Evolutionary conservation across 2,797 vertebrate species (phyloP).

Genomic region (Microcaecilia unicolor): DNA sequence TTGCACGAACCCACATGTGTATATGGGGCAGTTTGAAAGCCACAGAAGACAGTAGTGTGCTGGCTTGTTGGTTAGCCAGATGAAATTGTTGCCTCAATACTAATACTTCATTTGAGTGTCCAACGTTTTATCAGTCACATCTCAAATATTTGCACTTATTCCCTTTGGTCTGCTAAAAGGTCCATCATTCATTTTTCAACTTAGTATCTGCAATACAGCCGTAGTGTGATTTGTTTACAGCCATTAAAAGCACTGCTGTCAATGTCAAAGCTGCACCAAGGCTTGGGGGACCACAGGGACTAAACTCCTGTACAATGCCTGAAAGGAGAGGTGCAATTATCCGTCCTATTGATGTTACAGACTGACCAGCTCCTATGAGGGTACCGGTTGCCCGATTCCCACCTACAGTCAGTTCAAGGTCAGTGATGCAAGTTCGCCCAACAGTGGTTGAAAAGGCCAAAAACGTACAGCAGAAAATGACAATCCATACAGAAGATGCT

Average conservation of each 20-base stretch:
- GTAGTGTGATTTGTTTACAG: conserved; percentile 59
- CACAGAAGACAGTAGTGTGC: too few relatives aligned
- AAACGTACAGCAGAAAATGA: conserved; percentile 73
- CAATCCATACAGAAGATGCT: conserved; percentile 59
- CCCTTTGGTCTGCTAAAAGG: neutral
- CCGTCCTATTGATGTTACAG: conserved; percentile 82
- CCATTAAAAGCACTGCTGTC: conserved; percentile 66
- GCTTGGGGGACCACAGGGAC: conserved; percentile 79
- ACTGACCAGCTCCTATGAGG: conserved; percentile 83
- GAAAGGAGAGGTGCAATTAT: conserved; percentile 81
- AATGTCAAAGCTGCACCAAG: conserved; percentile 74
- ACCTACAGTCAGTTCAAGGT: conserved; percentile 76
- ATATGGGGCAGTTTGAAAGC: too few relatives aligned
- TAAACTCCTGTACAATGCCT: conserved; percentile 83
- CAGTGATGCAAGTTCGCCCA: conserved; percentile 81
- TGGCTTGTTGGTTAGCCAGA: too few relatives aligned
- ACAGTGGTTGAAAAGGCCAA: conserved; percentile 83
- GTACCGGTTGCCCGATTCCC: conserved; percentile 72
- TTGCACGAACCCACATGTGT: too few relatives aligned
- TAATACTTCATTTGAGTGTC: too few relatives aligned
- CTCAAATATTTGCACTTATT: neutral
- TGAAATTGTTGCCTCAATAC: too few relatives aligned
- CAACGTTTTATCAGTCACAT: neutral
- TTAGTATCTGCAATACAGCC: conserved; percentile 19
- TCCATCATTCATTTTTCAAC: conserved; percentile 33